Conservation (phyloP, 2,888 invertebrate genomes). For the Apotomis turbidana region DNA sequence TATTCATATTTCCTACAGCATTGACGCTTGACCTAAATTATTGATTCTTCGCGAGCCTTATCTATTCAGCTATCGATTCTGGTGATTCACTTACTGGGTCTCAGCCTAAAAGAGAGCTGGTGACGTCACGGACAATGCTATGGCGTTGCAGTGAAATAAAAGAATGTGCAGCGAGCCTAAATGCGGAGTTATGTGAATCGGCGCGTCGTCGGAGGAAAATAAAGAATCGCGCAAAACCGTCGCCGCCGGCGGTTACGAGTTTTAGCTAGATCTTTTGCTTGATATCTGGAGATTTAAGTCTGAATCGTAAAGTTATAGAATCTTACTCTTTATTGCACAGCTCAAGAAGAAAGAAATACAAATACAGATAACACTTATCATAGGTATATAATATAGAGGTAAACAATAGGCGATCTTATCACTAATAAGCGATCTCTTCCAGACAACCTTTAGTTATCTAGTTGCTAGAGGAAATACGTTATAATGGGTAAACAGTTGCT, state of each 20-base stretch:
- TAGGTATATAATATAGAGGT: no score
- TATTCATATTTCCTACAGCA: constrained; percentile 18
- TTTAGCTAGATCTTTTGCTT: background rate
- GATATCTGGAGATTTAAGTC: background rate
- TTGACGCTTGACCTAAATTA: constrained; percentile 23
- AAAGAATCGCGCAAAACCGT: constrained; percentile 11
- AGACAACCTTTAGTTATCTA: no score
- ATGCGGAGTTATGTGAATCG: constrained; percentile 33
- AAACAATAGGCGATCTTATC: no score
- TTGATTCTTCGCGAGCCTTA: background rate
- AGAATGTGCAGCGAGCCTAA: constrained; percentile 37
- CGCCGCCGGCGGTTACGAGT: background rate
- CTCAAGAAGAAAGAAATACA: no score
- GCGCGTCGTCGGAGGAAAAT: constrained; percentile 17
- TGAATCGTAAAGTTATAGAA: no score
- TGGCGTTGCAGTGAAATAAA: constrained; percentile 23
- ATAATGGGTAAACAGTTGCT: no score
- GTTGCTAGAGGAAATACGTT: no score
- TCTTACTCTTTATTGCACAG: no score
- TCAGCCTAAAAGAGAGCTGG: constrained; percentile 4
- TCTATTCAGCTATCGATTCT: constrained; percentile 5
- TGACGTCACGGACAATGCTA: constrained; percentile 22
- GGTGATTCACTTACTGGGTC: background rate
- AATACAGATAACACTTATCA: no score
- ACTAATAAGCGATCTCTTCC: no score